Percentiles rank a stretch among this genome's conserved stretches.
Evolutionary conservation across 1,140 invertebrate species (phyloP).

Genomic region (Lanistes nyassanus): DNA sequence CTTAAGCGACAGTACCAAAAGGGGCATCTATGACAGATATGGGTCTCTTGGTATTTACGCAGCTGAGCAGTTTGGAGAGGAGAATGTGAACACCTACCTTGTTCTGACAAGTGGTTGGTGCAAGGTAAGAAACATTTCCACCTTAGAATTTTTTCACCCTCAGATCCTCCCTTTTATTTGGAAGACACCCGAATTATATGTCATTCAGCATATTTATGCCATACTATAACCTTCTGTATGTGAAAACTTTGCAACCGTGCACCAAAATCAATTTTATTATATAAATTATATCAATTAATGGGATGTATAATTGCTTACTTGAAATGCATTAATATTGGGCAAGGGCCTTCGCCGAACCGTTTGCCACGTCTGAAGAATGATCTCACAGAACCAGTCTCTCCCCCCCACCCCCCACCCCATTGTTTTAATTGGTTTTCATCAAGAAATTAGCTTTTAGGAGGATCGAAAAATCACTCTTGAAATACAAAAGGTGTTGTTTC

Average conservation of each 20-base stretch:
- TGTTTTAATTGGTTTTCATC: too few relatives aligned
- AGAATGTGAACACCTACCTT: conserved; percentile 67
- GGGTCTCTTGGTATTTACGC: conserved; percentile 69
- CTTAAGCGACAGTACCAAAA: conserved; percentile 66
- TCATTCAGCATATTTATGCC: neutral
- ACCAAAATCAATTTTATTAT: neutral
- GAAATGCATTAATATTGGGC: too few relatives aligned
- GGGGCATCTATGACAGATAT: conserved; percentile 69
- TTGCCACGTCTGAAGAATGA: too few relatives aligned
- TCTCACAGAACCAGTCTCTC: too few relatives aligned
- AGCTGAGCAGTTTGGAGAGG: conserved; percentile 70
- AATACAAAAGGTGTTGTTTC: too few relatives aligned
- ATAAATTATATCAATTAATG: too few relatives aligned
- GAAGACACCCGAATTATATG: too few relatives aligned
- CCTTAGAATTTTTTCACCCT: neutral
- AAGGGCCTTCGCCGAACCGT: too few relatives aligned
- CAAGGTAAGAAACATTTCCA: conserved; percentile 75
- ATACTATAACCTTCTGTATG: neutral
- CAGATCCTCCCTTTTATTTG: neutral
- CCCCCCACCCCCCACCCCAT: too few relatives aligned
- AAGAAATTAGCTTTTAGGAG: too few relatives aligned
- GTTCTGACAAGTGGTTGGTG: conserved; percentile 89
- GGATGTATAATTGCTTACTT: too few relatives aligned
- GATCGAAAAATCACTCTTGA: too few relatives aligned
- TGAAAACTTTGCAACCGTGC: neutral